phyloP scores from a whole-genome alignment of 2,888 invertebrate species.

The Ormia ochracea region DNA sequence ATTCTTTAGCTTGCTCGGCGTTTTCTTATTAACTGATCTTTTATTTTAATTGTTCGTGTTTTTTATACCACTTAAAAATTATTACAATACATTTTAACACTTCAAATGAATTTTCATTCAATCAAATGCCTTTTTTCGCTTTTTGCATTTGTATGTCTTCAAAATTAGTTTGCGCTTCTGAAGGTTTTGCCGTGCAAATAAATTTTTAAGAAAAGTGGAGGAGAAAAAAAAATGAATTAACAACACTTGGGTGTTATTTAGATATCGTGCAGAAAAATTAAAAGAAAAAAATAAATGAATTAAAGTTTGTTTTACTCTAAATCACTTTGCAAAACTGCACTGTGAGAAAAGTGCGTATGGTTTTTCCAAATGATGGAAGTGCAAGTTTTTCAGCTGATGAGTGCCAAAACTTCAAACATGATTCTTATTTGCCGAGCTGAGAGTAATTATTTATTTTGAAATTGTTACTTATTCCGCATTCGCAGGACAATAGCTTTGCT shows the following conservation, averaged over 20 bases:
- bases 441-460: too few species aligned
- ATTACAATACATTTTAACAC: conserved; percentile 16
- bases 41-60: conserved; percentile 55
- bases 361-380: too few species aligned
- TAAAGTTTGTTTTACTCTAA: conserved; percentile 71
- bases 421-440: too few species aligned
- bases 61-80: conserved; percentile 57
- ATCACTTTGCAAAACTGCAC: conserved; percentile 68
- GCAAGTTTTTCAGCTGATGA: too few species aligned
- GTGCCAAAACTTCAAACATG: too few species aligned
- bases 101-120: conserved; percentile 40
- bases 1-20: conserved; percentile 44
- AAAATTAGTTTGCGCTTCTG: conserved; percentile 26
- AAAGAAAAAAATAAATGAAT: background rate
- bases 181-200: background rate
- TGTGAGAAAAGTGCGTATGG: conserved; percentile 28
- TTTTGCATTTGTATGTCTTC: conserved; percentile 48
- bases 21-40: conserved; percentile 57
- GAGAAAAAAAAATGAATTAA: conserved; percentile 32
- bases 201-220: conserved; percentile 6
- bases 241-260: conserved; percentile 54
- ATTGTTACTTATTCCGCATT: too few species aligned
- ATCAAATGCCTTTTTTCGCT: conserved; percentile 44
- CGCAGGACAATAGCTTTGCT: too few species aligned
- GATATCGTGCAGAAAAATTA: conserved; percentile 64